Evolutionary conservation across 2,113 vertebrate species (phyloP).

Genomic region (Etheostoma spectabile): DNA sequence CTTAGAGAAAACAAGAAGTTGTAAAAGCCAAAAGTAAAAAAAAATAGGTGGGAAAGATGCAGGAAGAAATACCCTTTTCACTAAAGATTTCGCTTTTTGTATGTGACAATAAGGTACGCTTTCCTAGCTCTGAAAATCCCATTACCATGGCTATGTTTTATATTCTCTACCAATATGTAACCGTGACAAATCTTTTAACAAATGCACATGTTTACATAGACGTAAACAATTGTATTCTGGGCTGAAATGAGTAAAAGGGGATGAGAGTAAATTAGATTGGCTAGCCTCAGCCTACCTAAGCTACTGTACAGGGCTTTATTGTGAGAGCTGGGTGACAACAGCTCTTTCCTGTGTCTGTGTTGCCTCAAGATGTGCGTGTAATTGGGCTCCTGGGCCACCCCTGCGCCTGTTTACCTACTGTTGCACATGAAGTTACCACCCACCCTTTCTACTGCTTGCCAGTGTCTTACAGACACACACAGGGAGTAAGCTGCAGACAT

Average conservation of each 20-base stretch:
- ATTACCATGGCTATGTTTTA: neutral
- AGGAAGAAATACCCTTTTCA: neutral
- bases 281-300: conserved; percentile 18
- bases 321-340: conserved; percentile 48
- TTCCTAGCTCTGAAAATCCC: neutral
- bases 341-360: conserved; percentile 63
- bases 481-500: conserved; percentile 21
- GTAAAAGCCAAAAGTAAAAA: neutral
- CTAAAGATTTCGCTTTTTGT: neutral
- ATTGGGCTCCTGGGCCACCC: conserved; percentile 72
- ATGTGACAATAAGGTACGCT: no score
- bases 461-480: conserved; percentile 18
- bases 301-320: conserved; percentile 41
- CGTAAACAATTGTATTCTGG: conserved; percentile 23
- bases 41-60: neutral
- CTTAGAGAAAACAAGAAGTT: neutral
- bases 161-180: neutral
- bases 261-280: conserved; percentile 1
- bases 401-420: conserved; percentile 70
- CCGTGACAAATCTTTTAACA: conserved; percentile 10
- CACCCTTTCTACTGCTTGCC: conserved; percentile 26
- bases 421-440: conserved; percentile 59
- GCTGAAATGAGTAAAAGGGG: conserved; percentile 19
- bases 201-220: conserved; percentile 11
- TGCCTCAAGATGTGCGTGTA: conserved; percentile 65